Base-by-base conservation (phyloP, 2,113 vertebrate species). In the Mastomys natalensis region DNA sequence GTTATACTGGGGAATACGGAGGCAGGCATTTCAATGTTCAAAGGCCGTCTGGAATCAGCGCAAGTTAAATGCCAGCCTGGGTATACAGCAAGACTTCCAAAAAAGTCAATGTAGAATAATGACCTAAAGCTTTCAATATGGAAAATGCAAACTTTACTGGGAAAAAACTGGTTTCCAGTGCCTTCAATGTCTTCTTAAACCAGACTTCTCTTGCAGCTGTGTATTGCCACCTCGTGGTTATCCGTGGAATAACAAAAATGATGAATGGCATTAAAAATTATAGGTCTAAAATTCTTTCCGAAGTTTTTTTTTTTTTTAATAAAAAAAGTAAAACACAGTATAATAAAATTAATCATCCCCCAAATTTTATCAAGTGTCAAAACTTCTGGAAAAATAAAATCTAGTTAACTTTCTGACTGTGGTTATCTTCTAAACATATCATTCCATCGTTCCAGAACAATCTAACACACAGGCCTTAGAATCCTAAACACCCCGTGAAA, bases 191-290 rank as follows among this genome's bases (percentile, higher is more conserved):
- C 62, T 66, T 84, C 3, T 78, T 5, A 64, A 21, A 29, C 21
- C 66, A 66, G 29, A 68, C 55, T 93, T 62, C 90, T 96, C 66
- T 94, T 17, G 15, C 1, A 74, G 73, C 48, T 37, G 62, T 40
- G 37, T 87, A 55, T 45, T 91, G 19, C 97, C 96, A 97, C 58
- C 96, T 97, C 89, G 48, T 87, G 97, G 95, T 64, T 37, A 76
- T 10, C 9, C 89, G 34, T 48, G 29, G 58, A 81, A 97, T 90
- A 89, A 84, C 96, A 90, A 80, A 80, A 92, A 66, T 51, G n/a
- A 43, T 37, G 15, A 72, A 66, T 4, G 3, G 40, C 8, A 53
- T 15, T 60, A 17, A 55, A 97, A 95, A 43, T 26, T n/a, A 31
- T 5, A 26, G 22, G 77, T 74, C 3, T 34, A 82, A 95, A 62